Conservation (phyloP, 1,140 invertebrate species). For the Leptinotarsa texana region DNA sequence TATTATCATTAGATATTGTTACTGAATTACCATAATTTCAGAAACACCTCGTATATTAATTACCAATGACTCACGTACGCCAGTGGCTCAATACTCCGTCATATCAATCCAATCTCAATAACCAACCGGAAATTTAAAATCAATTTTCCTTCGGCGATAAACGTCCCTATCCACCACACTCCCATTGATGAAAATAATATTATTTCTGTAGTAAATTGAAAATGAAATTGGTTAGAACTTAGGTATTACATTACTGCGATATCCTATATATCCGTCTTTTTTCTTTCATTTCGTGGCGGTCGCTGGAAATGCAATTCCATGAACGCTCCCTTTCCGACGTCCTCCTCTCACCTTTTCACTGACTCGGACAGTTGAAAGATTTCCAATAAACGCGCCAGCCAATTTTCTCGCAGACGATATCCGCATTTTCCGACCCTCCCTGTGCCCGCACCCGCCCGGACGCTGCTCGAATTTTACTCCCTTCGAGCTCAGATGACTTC, state of each 20-base stretch:
- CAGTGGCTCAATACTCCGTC: background rate
- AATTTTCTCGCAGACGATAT: slow-evolving; percentile 54
- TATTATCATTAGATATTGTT: too few relatives aligned
- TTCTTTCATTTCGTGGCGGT: slow-evolving; percentile 37
- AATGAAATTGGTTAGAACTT: slow-evolving; percentile 28
- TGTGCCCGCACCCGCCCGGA: background rate
- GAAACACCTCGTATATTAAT: too few relatives aligned
- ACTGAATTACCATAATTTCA: too few relatives aligned
- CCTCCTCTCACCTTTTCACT: slow-evolving; percentile 39
- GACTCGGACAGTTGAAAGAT: slow-evolving; percentile 55
- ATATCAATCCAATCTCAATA: background rate
- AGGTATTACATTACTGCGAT: slow-evolving; percentile 30
- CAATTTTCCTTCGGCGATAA: slow-evolving; percentile 2
- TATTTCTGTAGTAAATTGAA: slow-evolving; percentile 25
- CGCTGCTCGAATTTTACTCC: slow-evolving; percentile 30
- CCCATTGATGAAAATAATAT: slow-evolving; percentile 18
- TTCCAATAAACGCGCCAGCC: slow-evolving; percentile 55
- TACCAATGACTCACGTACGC: too few relatives aligned
- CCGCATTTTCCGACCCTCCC: slow-evolving; percentile 31
- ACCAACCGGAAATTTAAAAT: slow-evolving; percentile 5
- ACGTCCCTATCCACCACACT: background rate
- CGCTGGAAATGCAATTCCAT: slow-evolving; percentile 42
- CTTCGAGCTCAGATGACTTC: slow-evolving; percentile 50
- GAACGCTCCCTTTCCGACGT: slow-evolving; percentile 30
- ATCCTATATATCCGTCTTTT: slow-evolving; percentile 32